Evolutionary conservation across 2,797 vertebrate species (phyloP).

Genomic region (Ciconia nigra): DNA sequence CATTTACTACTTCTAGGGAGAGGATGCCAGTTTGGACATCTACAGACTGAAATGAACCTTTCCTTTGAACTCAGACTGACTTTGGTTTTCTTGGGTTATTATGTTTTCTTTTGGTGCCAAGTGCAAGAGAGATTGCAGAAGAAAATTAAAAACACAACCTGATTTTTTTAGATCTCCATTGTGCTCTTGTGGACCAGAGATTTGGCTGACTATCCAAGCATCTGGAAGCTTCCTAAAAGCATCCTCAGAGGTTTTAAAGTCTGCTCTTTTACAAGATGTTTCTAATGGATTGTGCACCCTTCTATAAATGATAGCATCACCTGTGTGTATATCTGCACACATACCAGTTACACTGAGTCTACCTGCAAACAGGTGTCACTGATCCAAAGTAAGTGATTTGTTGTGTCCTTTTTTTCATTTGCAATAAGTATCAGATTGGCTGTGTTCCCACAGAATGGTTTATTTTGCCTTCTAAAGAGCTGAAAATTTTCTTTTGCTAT

Average conservation of each 20-base stretch:
- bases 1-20: not conserved
- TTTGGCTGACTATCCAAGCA: slow-evolving; percentile 23
- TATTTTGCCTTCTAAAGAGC: slow-evolving; percentile 4
- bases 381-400: not conserved
- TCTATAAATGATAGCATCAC: not conserved
- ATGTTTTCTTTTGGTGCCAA: not conserved
- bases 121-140: not conserved
- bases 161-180: not conserved
- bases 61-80: not conserved
- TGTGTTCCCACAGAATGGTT: not conserved
- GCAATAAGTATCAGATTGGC: not conserved
- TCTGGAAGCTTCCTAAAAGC: slow-evolving; percentile 13
- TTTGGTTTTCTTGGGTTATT: not conserved
- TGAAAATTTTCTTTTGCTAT: not conserved
- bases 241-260: slow-evolving; percentile 2
- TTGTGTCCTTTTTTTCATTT: not conserved
- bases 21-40: not conserved
- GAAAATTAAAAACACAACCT: slow-evolving; percentile 30
- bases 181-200: not conserved
- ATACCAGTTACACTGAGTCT: not conserved
- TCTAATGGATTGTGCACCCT: not conserved
- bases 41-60: not conserved
- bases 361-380: not conserved
- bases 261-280: not conserved
- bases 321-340: not conserved